Conservation (phyloP, 2,113 vertebrate genomes). For the Alouatta palliata region DNA sequence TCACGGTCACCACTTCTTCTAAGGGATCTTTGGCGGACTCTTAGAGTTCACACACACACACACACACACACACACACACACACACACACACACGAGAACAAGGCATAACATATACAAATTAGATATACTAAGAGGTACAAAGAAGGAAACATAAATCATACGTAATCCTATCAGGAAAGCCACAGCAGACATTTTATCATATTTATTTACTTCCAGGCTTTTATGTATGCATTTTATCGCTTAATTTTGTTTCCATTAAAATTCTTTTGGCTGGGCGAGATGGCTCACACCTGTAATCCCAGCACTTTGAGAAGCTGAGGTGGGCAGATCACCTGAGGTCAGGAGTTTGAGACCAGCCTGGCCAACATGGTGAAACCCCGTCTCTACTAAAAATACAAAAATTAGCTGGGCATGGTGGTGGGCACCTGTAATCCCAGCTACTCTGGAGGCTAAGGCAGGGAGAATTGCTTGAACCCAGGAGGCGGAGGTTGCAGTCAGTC, state of each 20-base stretch:
- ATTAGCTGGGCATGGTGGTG: no score
- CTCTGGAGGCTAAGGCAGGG: no score
- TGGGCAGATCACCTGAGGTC: no score
- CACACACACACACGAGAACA: neutral
- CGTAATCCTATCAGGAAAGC: neutral
- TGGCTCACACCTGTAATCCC: no score
- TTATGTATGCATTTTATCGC: neutral
- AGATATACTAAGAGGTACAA: neutral
- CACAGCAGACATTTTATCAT: neutral
- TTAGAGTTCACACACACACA: neutral
- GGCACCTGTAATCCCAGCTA: no score
- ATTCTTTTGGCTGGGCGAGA: neutral
- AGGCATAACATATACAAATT: neutral
- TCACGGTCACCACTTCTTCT: neutral
- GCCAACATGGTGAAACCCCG: no score
- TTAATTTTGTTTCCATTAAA: constrained; percentile 19
- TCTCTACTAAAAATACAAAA: no score
- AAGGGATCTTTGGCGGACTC: neutral
- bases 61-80: no score
- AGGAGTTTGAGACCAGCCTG: no score
- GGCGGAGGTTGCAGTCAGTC: no score
- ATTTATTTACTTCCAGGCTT: neutral
- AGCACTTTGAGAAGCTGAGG: no score
- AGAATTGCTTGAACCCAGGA: no score
- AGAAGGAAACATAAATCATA: constrained; percentile 7